Conservation (phyloP, 2,113 vertebrate species). For the Oplegnathus fasciatus region DNA sequence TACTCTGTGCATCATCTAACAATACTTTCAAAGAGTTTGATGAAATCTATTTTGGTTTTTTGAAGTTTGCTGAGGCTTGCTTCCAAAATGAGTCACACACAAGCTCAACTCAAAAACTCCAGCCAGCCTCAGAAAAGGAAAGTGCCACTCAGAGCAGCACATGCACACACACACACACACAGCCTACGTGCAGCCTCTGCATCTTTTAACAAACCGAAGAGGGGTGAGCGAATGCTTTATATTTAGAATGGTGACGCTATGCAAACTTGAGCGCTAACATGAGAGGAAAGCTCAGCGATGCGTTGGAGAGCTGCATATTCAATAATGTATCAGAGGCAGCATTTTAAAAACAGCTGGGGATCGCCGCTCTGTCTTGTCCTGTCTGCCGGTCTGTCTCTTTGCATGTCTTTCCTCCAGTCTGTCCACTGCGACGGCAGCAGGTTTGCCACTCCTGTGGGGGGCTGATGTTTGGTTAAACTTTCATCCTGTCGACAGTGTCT, state of each 20-base stretch:
- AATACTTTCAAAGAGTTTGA: slow-evolving; percentile 59
- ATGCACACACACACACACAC: slow-evolving; percentile 30
- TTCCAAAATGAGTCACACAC: slow-evolving; percentile 57
- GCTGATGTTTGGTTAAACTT: slow-evolving; percentile 76
- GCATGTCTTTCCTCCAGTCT: slow-evolving; percentile 53
- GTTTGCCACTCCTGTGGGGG: slow-evolving; percentile 58
- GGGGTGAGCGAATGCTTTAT: slow-evolving; percentile 78
- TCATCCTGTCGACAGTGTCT: slow-evolving; percentile 62
- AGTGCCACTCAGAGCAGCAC: slow-evolving; percentile 56
- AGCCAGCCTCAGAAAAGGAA: slow-evolving; percentile 53
- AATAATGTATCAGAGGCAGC: slow-evolving; percentile 83
- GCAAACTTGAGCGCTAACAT: slow-evolving; percentile 75
- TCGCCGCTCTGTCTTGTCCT: slow-evolving; percentile 65
- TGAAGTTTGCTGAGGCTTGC: slow-evolving; percentile 47
- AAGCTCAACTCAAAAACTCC: slow-evolving; percentile 50
- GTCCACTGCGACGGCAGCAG: slow-evolving; percentile 56
- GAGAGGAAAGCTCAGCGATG: slow-evolving; percentile 81
- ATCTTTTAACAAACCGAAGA: slow-evolving; percentile 74
- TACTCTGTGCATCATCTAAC: slow-evolving; percentile 36
- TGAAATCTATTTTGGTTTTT: slow-evolving; percentile 54
- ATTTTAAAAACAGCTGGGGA: slow-evolving; percentile 79
- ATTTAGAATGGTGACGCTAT: slow-evolving; percentile 82
- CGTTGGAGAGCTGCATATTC: slow-evolving; percentile 73
- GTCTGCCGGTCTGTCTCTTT: slow-evolving; percentile 69
- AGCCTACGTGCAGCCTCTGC: slow-evolving; percentile 70